Evolutionary conservation across 2,797 vertebrate species (phyloP).

Genomic region (Schizopygopsis pylzovi): DNA sequence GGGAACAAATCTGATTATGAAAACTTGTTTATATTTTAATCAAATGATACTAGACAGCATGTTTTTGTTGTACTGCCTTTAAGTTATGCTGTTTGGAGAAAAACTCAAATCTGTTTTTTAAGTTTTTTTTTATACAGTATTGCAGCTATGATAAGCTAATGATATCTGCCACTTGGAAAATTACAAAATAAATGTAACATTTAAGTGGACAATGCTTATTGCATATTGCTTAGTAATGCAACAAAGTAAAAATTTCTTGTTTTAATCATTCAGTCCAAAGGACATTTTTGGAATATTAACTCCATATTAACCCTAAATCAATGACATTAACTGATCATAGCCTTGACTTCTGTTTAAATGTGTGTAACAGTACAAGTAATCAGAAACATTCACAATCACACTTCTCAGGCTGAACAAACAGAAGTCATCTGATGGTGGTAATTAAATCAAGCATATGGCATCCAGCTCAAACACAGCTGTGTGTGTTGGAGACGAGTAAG

Average conservation of each 20-base stretch:
- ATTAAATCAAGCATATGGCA: conserved; percentile 55
- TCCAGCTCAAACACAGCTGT: conserved; percentile 48
- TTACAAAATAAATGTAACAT: too few species aligned
- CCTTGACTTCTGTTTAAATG: background rate
- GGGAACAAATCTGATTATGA: background rate
- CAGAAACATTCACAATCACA: background rate
- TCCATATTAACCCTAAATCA: background rate
- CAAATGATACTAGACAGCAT: background rate
- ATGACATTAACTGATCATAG: background rate
- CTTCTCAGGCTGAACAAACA: conserved; percentile 39
- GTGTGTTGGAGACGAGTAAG: conserved; percentile 20
- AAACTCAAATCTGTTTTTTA: too few species aligned
- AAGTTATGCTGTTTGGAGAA: too few species aligned
- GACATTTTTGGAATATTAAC: background rate
- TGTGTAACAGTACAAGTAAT: background rate
- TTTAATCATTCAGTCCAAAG: background rate
- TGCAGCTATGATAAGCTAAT: background rate
- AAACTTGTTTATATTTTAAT: background rate
- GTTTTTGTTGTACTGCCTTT: too few species aligned
- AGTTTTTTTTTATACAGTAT: too few species aligned
- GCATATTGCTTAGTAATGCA: background rate
- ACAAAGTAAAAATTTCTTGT: background rate
- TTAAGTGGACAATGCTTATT: background rate
- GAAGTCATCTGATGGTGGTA: conserved; percentile 45
- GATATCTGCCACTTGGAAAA: too few species aligned